Conservation (phyloP, 1,140 invertebrate species). For the Drosophila truncata region DNA sequence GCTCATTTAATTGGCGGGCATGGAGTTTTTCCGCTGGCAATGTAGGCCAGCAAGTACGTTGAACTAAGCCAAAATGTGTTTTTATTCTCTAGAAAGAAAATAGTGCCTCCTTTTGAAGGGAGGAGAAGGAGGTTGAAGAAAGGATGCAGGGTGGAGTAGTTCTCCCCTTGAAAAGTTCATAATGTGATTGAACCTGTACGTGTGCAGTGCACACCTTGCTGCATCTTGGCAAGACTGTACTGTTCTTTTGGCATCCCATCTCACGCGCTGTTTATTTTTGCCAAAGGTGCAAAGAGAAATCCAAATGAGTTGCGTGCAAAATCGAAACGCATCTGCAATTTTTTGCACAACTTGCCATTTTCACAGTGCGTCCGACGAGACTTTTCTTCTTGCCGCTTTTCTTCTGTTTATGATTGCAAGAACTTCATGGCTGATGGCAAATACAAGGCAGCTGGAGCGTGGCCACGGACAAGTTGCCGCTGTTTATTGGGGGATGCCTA, state of each 20-base stretch:
- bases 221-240: constrained; percentile 30
- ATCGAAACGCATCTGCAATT: constrained; percentile 50
- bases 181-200: constrained; percentile 75
- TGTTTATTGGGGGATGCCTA: constrained; percentile 59
- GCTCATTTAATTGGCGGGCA: constrained; percentile 60
- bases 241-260: constrained; percentile 30
- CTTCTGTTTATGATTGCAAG: constrained; percentile 62
- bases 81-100: constrained; percentile 5
- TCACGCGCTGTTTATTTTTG: constrained; percentile 58
- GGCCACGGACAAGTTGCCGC: constrained; percentile 49
- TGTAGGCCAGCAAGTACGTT: constrained; percentile 83
- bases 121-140: background rate
- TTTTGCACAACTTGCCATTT: constrained; percentile 19
- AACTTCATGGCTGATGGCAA: constrained; percentile 50
- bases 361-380: constrained; percentile 18
- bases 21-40: constrained; percentile 54
- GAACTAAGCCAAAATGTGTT: constrained; percentile 63
- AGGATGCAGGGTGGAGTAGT: background rate
- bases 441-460: constrained; percentile 46
- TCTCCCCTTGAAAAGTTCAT: constrained; percentile 58
- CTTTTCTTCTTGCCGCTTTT: constrained; percentile 18
- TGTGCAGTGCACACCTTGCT: constrained; percentile 30
- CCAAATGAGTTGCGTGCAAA: constrained; percentile 59
- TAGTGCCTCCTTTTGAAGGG: background rate
- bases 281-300: constrained; percentile 67